phyloP scores from a whole-genome alignment of 1,140 invertebrate species.

The Ericerus pela region DNA sequence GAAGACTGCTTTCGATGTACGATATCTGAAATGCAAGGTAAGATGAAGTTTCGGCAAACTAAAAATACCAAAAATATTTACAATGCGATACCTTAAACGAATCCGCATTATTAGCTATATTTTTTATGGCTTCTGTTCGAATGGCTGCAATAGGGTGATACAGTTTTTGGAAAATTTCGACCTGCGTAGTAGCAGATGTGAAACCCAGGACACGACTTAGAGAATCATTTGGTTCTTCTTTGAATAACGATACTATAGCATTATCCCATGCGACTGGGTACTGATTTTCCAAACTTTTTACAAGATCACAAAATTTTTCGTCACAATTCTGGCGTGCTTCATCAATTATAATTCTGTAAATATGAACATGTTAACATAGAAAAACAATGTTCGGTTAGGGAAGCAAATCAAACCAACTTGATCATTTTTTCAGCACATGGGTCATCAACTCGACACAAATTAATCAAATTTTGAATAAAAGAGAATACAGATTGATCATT shows the following conservation, averaged over 20 bases:
- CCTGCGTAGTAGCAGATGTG: slow-evolving; percentile 14
- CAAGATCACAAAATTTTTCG: not conserved
- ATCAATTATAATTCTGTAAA: not conserved
- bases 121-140: slow-evolving; percentile 43
- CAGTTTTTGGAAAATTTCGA: slow-evolving; percentile 46
- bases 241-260: not conserved
- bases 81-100: slow-evolving; percentile 28
- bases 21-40: not conserved
- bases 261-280: not conserved
- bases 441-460: not conserved
- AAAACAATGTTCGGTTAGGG: too few species aligned
- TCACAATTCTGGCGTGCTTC: not conserved
- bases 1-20: not conserved
- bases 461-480: not conserved
- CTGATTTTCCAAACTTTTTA: not conserved
- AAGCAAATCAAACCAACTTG: not conserved
- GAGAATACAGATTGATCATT: not conserved
- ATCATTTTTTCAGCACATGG: not conserved
- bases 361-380: not conserved
- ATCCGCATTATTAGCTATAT: slow-evolving; percentile 36
- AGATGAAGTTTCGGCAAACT: too few species aligned
- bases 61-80: too few species aligned
- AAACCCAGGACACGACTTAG: not conserved
- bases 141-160: slow-evolving; percentile 45
- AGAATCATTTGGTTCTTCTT: not conserved